Evolutionary conservation across 2,113 vertebrate genomes (phyloP), one percentile per base, ranked within the genome.

Genomic region (Marmota monax): DNA sequence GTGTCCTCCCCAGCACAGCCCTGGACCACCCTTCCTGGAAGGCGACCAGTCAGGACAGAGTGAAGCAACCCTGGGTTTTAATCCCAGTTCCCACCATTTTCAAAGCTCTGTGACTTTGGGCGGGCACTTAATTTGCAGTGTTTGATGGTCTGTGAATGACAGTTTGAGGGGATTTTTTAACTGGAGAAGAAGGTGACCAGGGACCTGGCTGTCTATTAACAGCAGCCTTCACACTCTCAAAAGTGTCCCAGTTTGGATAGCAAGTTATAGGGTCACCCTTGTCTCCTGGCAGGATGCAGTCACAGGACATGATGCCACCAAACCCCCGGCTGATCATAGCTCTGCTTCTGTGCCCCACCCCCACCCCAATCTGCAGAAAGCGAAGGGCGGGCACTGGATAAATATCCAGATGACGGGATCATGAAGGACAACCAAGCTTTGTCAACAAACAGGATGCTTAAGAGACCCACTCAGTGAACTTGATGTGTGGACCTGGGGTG

Each of bases 401-500:
- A 1, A 3, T 17, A 1, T 1, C 48, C 23, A 4, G 61, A 7
- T 70, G 67, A 17, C 67, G 0, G 32, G 67, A 7, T n/a, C 34
- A 6, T 3, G 32, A 23, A 63, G 9, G 61, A 25, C 61, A 63
- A 63, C 61, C 61, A 25, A 63, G 29, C 27, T 37, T 39, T 25
- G 56, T 53, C 72, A 42, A 8, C 7, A 25, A n/a, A 17, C 42
- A 45, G 42, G 42, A 45, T 45, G 42, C 42, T 32, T 11, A 12
- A 61, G 12, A 69, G 32, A 67, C 29, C 4, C 42, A 37, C 1
- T 1, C 37, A 13, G 18, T 48, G 23, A 11, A 14, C 51, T 6
- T 7, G 4, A 2, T 1, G 4, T 0, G 27, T 0, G 18, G 63
- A 14, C 32, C 29, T 9, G 1, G 18, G 1, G 12, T 3, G 12